A percentile compares a stretch with the other conserved stretches of the same genome.
These are phyloP conservation scores for Heteromurus nitidus DNA, from an alignment of 2,888 invertebrate species.

Conservation along the genomic window DNA sequence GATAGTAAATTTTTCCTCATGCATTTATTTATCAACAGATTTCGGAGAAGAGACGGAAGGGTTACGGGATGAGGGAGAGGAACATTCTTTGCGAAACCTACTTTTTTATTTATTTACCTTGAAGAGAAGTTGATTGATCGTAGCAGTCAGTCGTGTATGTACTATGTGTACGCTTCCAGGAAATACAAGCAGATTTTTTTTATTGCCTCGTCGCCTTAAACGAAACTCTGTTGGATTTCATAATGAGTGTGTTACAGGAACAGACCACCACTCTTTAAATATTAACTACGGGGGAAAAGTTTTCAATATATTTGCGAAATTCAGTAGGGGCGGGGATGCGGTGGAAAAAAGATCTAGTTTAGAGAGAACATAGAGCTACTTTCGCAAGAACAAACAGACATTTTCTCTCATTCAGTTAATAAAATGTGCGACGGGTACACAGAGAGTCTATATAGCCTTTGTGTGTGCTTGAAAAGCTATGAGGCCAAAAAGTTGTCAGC, in stretches of 20 bases:
- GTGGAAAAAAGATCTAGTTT: background rate
- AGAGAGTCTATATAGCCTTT: too few species aligned
- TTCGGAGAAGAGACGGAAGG: background rate
- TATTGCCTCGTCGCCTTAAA: background rate
- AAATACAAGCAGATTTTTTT: background rate
- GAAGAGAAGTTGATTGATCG: constrained; percentile 44
- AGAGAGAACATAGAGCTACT: too few species aligned
- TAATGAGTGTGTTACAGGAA: background rate
- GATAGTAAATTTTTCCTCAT: background rate
- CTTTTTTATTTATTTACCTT: constrained; percentile 38
- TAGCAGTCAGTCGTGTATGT: background rate
- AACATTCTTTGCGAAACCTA: background rate
- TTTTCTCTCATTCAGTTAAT: too few species aligned
- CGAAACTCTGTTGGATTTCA: background rate
- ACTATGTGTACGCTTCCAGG: background rate
- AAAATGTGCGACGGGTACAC: too few species aligned
- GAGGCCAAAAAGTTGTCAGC: too few species aligned
- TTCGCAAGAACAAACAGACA: too few species aligned
- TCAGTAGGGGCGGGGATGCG: background rate
- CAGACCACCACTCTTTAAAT: background rate
- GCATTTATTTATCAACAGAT: background rate
- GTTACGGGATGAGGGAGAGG: background rate
- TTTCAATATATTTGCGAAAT: background rate
- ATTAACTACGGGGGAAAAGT: background rate
- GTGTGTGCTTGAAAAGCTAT: too few species aligned